phyloP scores from a whole-genome alignment of 2,888 invertebrate species.

The Caenorhabditis sp. region DNA sequence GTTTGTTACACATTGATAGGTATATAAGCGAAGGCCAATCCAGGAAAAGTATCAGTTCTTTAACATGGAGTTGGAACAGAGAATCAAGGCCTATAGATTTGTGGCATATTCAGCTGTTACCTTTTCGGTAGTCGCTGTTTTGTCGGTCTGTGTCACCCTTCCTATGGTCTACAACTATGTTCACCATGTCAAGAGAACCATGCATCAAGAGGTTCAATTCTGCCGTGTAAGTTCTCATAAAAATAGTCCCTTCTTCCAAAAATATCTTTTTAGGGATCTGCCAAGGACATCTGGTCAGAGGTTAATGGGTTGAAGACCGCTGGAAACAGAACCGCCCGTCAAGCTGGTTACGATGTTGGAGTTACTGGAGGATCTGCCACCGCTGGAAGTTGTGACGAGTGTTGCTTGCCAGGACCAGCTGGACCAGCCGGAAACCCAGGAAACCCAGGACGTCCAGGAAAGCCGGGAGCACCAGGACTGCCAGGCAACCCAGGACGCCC shows the following conservation, averaged over 20 bases:
- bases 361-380: conserved; percentile 45
- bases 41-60: neutral
- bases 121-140: conserved; percentile 38
- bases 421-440: conserved; percentile 51
- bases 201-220: conserved; percentile 68
- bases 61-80: conserved; percentile 28
- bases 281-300: conserved; percentile 67
- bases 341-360: conserved; percentile 45
- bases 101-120: conserved; percentile 40
- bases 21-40: neutral
- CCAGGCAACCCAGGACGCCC: conserved; percentile 49
- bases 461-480: conserved; percentile 49
- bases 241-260: neutral
- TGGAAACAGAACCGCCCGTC: conserved; percentile 60
- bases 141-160: conserved; percentile 57
- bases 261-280: conserved; percentile 38
- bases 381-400: conserved; percentile 31
- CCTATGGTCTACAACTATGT: conserved; percentile 53
- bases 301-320: conserved; percentile 42
- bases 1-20: neutral
- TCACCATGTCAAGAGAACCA: conserved; percentile 62
- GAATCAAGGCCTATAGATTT: conserved; percentile 34
- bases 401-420: conserved; percentile 38
- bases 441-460: conserved; percentile 49
- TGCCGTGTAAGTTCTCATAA: conserved; percentile 54